Evolutionary conservation across 2,113 vertebrate genomes (phyloP).

Genomic region (Phalacrocorax brasilianus): DNA sequence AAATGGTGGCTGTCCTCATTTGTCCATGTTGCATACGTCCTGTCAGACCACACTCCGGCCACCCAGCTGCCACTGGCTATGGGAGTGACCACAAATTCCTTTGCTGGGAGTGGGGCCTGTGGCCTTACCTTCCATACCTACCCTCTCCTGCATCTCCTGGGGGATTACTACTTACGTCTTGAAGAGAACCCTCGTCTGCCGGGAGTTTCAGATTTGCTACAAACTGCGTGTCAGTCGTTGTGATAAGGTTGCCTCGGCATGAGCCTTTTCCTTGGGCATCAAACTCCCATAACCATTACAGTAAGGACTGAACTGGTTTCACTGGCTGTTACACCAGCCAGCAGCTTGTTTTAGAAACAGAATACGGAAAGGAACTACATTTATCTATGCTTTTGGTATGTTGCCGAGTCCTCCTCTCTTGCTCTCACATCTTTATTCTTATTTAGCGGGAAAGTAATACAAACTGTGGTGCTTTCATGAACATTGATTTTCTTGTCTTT

Average conservation of each 20-base stretch:
- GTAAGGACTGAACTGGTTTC: neutral
- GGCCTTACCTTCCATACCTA: neutral
- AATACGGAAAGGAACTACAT: neutral
- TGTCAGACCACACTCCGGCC: neutral
- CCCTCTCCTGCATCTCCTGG: neutral
- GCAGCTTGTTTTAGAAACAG: neutral
- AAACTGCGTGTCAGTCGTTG: neutral
- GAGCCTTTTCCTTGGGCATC: neutral
- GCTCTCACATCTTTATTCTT: neutral
- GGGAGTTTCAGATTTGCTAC: neutral
- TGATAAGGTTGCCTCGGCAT: neutral
- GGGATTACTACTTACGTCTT: fast-evolving
- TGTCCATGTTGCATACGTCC: neutral
- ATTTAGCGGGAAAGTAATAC: neutral
- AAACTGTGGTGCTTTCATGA: neutral
- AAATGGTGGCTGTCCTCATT: neutral
- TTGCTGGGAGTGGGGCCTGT: neutral
- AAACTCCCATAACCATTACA: neutral
- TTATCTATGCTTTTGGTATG: neutral
- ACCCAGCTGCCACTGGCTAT: fast-evolving
- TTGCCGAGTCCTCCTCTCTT: neutral
- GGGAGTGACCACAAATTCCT: neutral
- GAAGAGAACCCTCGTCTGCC: neutral
- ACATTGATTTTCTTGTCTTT: too few species aligned
- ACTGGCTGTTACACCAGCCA: neutral